Conservation (phyloP, 2,888 invertebrate species). For the Fragum whitleyi region DNA sequence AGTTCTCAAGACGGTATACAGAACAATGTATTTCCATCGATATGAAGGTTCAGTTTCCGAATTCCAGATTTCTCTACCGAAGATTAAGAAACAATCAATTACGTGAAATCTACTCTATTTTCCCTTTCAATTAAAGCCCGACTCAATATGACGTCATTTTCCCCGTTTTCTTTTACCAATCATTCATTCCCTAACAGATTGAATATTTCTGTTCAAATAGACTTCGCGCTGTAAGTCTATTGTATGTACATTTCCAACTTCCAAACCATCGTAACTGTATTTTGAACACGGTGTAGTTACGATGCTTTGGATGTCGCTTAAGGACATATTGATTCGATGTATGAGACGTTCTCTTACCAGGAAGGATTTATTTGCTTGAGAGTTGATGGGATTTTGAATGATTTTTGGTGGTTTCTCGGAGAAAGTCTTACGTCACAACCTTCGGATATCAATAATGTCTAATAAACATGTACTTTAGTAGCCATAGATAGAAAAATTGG, state of each 20-base stretch:
- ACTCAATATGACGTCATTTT: neutral
- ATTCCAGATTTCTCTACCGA: neutral
- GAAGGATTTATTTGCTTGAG: neutral
- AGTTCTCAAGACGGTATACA: too few species aligned
- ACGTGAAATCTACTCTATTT: neutral
- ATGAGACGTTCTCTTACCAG: neutral
- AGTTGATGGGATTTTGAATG: neutral
- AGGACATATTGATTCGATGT: neutral
- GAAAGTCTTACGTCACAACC: too few species aligned
- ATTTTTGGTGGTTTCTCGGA: too few species aligned
- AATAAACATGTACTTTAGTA: too few species aligned
- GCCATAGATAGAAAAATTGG: too few species aligned
- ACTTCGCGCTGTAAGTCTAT: neutral
- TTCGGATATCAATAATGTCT: too few species aligned
- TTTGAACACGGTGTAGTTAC: neutral
- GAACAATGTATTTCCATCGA: too few species aligned
- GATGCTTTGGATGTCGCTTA: neutral
- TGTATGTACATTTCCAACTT: neutral
- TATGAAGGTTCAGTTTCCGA: too few species aligned
- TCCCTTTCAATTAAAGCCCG: neutral
- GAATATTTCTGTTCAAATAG: neutral
- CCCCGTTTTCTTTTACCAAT: neutral
- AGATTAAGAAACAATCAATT: conserved; percentile 1
- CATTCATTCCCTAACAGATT: neutral
- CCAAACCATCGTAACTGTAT: neutral